A percentile compares a stretch with the other conserved stretches of the same genome.
phyloP scores from a whole-genome alignment of 2,888 invertebrate genomes.

The Taphrorychus bicolor region DNA sequence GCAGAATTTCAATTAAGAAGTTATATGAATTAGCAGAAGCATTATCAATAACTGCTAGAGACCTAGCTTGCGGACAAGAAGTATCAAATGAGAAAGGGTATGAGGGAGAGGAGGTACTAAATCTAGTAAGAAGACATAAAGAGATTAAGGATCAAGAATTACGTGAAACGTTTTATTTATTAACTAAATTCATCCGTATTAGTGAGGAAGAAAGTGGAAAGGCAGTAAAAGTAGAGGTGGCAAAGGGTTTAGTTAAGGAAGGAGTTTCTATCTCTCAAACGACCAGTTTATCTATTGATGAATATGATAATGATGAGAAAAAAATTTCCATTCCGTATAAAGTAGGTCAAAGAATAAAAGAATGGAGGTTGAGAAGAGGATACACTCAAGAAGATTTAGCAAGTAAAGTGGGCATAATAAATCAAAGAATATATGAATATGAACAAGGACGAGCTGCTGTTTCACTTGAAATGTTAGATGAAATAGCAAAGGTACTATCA shows the following conservation, averaged over 20 bases:
- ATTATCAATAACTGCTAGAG: neutral
- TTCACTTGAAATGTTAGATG: slow-evolving; percentile 11
- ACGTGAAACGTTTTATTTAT: neutral
- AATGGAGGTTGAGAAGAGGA: neutral
- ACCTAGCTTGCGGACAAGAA: neutral
- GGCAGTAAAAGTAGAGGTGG: neutral
- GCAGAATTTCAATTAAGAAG: neutral
- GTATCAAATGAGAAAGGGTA: neutral
- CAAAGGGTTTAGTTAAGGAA: slow-evolving; percentile 4
- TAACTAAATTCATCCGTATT: neutral
- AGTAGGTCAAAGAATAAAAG: neutral
- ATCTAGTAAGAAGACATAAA: neutral
- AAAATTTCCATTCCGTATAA: neutral
- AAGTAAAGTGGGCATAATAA: neutral
- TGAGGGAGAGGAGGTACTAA: neutral
- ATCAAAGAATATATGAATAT: neutral
- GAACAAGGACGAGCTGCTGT: slow-evolving; percentile 2
- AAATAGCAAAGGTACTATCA: slow-evolving; percentile 17
- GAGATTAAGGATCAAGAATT: neutral
- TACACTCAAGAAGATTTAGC: neutral
- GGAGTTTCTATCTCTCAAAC: neutral
- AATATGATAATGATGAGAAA: neutral
- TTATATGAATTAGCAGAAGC: neutral
- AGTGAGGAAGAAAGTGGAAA: neutral
- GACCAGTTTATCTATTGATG: neutral